Evolutionary conservation across 2,888 invertebrate genomes (phyloP).

Genomic region (Eupithecia subumbrata): DNA sequence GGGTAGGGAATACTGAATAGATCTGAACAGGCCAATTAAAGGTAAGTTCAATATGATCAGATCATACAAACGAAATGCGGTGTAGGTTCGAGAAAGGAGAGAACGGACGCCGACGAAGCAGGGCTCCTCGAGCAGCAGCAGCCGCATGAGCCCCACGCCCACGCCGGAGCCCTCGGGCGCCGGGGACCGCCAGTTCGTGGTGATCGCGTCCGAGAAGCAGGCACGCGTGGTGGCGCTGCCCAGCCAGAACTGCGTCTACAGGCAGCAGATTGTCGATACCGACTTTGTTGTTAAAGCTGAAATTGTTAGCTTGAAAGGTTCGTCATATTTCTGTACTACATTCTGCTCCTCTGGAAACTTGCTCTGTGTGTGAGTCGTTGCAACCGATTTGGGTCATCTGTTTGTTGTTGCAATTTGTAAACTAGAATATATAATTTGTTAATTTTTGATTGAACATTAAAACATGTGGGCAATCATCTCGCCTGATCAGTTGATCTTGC

Average conservation of each 20-base stretch:
- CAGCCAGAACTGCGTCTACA: slow-evolving; percentile 96
- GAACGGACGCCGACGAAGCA: slow-evolving; percentile 87
- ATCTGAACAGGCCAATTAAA: too few relatives aligned
- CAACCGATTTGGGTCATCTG: too few relatives aligned
- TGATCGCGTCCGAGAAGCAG: slow-evolving; percentile 97
- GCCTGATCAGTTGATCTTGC: background rate
- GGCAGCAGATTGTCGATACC: slow-evolving; percentile 95
- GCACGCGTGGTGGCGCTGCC: slow-evolving; percentile 96
- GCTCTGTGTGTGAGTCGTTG: background rate
- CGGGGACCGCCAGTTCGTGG: slow-evolving; percentile 95
- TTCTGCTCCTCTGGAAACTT: background rate
- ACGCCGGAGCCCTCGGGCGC: slow-evolving; percentile 65
- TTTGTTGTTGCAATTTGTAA: too few relatives aligned
- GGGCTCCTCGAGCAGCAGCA: slow-evolving; percentile 81
- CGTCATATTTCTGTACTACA: slow-evolving; percentile 3
- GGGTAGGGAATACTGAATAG: too few relatives aligned
- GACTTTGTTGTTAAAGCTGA: slow-evolving; percentile 98
- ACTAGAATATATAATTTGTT: too few relatives aligned
- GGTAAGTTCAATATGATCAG: too few relatives aligned
- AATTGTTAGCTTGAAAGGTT: slow-evolving; percentile 95
- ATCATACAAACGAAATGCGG: background rate
- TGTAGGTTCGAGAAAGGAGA: slow-evolving; percentile 69
- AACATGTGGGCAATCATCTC: background rate
- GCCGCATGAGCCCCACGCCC: slow-evolving; percentile 91
- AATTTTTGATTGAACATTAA: background rate